Evolutionary conservation across 2,888 invertebrate genomes (phyloP), one percentile per base, ranked within the genome.

Genomic region (Norana najaformis): DNA sequence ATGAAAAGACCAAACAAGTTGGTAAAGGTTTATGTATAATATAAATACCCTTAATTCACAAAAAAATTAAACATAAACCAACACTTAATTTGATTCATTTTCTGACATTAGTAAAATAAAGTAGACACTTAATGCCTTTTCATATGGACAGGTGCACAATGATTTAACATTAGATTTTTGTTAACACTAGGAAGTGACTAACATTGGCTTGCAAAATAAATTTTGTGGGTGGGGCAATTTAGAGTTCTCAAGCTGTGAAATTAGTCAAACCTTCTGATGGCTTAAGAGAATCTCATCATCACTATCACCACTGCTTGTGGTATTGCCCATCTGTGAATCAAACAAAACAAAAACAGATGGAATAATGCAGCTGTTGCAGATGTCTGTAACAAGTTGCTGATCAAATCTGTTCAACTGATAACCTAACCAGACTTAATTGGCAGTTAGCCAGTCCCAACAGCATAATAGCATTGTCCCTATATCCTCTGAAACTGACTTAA

Each of bases 211-310:
- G 23, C 47, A 16, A 23, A 23, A 4, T 47, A 47, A 47, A 47
- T 47, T 47, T 41, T 41, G 14, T 47, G 47, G 20, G 47, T 0
- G 23, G 47, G 20, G 47, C 0, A 6, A 47, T 47, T 20, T 47
- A 47, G 20, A 23, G 23, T 23, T 47, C 47, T 47, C 47, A 69
- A 69, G 69, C n/a, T 69, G 69, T 69, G n/a, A 69, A 8, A 69
- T 0, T 30, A n/a, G 0, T 69, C 69, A 30, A 69, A 69, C 69
- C 69, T 69, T 69, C 69, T 69, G 69, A n/a, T 69, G 69, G n/a
- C 69, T 69, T n/a, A 92, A 89, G 37, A 92, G 92, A 83, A 92
- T 91, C 88, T 94, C 94, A 88, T 93, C 93, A 82, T 93, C 94
- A 85, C 92, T 93, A 90, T 94, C 94, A 92, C 93, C 93, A 89